Evolutionary conservation across 2,888 invertebrate genomes (phyloP), one percentile per base, ranked within the genome.

Genomic region (Iphiclides podalirius): DNA sequence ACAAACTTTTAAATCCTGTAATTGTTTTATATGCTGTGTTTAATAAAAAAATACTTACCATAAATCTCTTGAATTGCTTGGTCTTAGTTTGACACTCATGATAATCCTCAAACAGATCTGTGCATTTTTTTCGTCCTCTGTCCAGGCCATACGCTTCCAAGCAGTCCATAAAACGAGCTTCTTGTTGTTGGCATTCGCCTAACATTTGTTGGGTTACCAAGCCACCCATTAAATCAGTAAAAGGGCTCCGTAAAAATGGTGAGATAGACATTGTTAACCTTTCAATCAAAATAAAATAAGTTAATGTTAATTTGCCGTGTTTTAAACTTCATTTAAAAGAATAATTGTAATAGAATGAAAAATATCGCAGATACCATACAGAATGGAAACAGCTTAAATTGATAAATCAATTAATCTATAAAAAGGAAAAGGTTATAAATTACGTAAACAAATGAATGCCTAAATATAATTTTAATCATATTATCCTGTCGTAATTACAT

Each of bases 81-180:
- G 74, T 73, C 55, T 81, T 75, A 1, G 82, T 78, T 11, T 90
- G 78, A 61, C 96, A 96, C 76, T 96, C 96, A 52, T 90, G 84
- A 61, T 92, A 93, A 74, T 96, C 95, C 0, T 87, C 83, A 47
- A 93, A 87, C 4, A 94, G 71, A 43, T 86, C 73, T 2, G 75
- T 66, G 69, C 96, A 96, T 67, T 93, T 91, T n/a, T 65, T 66
- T 26, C 79, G 60, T 0, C 93, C 94, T 33, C 89, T 86, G n/a
- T 92, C 91, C 7, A 92, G 61, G 1, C 96, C 96, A 58, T 96
- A 95, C 1, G 95, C 96, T 67, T 96, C 95, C 39, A 95, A 67
- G 64, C 96, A 96, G 58, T 96, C 94, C 81, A 94, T 91, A 65
- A 92, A 91, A 20, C 90, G 89, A 70, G 93, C 81, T 79, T 96